A percentile compares a stretch with the other conserved stretches of the same genome.
Evolutionary conservation across 2,888 invertebrate species (phyloP).

Genomic region (Aspidiotus destructor): DNA sequence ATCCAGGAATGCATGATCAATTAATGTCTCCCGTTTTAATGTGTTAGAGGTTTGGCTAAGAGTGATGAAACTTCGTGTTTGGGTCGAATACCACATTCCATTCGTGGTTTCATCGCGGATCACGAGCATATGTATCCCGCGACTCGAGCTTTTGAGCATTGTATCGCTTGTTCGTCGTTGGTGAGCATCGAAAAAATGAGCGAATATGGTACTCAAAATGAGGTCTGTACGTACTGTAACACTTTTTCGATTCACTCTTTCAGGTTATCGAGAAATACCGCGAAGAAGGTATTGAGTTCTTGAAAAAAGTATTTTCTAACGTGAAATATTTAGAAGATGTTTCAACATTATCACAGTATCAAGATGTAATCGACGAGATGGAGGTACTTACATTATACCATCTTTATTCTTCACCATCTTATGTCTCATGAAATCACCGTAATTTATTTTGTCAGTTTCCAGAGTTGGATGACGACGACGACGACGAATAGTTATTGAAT

Average conservation of each 20-base stretch:
- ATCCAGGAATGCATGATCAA: too few species aligned
- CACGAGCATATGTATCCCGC: constrained; percentile 75
- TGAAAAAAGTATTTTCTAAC: constrained; percentile 68
- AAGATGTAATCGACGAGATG: constrained; percentile 51
- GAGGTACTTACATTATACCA: constrained; percentile 43
- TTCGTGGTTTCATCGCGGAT: constrained; percentile 79
- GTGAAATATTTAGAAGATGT: constrained; percentile 74
- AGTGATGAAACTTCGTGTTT: constrained; percentile 52
- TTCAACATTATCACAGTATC: constrained; percentile 64
- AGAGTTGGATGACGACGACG: constrained; percentile 6
- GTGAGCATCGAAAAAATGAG: constrained; percentile 32
- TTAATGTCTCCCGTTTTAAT: not conserved
- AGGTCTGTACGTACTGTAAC: not conserved
- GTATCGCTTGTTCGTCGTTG: constrained; percentile 75
- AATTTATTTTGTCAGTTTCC: constrained; percentile 6
- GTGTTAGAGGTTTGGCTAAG: constrained; percentile 52
- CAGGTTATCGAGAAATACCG: constrained; percentile 47
- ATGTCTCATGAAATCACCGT: not conserved
- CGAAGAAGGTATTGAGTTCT: constrained; percentile 56
- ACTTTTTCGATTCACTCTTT: constrained; percentile 22
- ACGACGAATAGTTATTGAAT: not conserved
- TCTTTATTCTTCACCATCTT: not conserved
- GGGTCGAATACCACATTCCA: constrained; percentile 83
- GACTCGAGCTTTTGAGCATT: constrained; percentile 74
- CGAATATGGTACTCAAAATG: not conserved